These are phyloP conservation scores for Leptinotarsa peninsularis DNA, from an alignment of 2,888 invertebrate species.

Conservation along the genomic window DNA sequence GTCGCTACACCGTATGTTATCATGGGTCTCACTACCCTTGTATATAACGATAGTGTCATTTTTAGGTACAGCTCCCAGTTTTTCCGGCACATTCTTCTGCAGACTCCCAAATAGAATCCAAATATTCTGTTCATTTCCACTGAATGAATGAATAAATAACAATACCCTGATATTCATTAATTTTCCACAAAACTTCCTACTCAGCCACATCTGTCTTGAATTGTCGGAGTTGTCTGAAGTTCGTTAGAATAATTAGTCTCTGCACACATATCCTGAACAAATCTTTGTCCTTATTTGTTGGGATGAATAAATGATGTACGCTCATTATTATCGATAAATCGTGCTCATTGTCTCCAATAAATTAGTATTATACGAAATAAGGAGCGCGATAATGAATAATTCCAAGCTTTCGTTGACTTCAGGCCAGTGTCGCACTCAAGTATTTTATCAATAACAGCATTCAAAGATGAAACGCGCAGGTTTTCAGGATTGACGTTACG, in stretches of 20 bases:
- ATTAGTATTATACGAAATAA: conserved; percentile 42
- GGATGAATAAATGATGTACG: conserved; percentile 26
- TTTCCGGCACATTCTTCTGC: no score
- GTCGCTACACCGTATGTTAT: no score
- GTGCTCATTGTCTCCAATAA: conserved; percentile 40
- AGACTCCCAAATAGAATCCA: no score
- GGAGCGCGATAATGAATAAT: conserved; percentile 43
- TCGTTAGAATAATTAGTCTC: conserved; percentile 22
- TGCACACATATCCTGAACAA: conserved; percentile 11
- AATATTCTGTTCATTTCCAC: no score
- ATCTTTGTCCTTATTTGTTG: conserved; percentile 35
- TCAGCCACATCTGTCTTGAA: background rate
- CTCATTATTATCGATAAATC: conserved; percentile 37
- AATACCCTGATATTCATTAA: no score
- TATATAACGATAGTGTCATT: no score
- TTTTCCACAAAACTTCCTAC: background rate
- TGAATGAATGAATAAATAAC: no score
- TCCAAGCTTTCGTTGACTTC: conserved; percentile 31
- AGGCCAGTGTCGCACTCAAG: background rate
- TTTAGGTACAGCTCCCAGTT: no score
- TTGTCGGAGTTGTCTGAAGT: background rate
- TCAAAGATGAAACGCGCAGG: no score
- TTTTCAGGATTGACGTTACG: no score
- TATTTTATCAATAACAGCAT: no score
- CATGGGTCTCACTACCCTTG: no score